Conservation (phyloP, 1,140 invertebrate genomes). For the Pissodes strobi region DNA sequence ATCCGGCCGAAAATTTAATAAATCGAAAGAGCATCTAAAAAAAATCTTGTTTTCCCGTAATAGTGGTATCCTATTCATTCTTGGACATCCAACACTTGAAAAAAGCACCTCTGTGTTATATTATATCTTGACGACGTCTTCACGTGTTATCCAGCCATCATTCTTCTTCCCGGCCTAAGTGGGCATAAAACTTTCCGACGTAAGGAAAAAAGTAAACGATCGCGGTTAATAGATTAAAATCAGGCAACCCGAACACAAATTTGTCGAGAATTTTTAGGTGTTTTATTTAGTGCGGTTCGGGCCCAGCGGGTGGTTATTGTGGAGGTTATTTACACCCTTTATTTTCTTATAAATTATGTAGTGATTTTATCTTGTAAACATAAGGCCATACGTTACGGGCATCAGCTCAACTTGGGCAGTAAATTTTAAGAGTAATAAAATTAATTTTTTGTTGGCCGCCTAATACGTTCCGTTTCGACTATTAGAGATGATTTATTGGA, state of each 20-base stretch:
- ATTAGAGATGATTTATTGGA: constrained; percentile 28
- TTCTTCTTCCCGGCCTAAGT: background rate
- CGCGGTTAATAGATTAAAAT: constrained; percentile 37
- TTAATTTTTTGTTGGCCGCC: constrained; percentile 25
- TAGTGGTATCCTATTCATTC: constrained; percentile 37
- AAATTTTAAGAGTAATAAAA: constrained; percentile 31
- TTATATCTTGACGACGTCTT: constrained; percentile 32
- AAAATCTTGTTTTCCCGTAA: constrained; percentile 15
- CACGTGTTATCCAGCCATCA: constrained; percentile 10
- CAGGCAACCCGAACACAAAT: constrained; percentile 43
- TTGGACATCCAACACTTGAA: constrained; percentile 36
- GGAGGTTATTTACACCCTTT: constrained; percentile 50
- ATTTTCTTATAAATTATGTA: constrained; percentile 48
- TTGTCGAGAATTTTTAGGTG: constrained; percentile 47
- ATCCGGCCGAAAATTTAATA: no score
- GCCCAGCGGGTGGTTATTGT: constrained; percentile 47
- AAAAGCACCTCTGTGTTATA: constrained; percentile 39
- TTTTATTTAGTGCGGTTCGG: constrained; percentile 41
- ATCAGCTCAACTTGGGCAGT: constrained; percentile 16
- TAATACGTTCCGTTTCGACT: constrained; percentile 19
- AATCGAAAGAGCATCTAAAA: no score
- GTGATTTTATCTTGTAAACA: constrained; percentile 44
- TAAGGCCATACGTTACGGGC: constrained; percentile 30
- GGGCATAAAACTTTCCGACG: constrained; percentile 17
- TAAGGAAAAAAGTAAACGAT: constrained; percentile 23